A percentile compares a stretch with the other conserved stretches of the same genome.
Conservation (phyloP, 2,797 vertebrate species). For the Gastrophryne carolinensis region DNA sequence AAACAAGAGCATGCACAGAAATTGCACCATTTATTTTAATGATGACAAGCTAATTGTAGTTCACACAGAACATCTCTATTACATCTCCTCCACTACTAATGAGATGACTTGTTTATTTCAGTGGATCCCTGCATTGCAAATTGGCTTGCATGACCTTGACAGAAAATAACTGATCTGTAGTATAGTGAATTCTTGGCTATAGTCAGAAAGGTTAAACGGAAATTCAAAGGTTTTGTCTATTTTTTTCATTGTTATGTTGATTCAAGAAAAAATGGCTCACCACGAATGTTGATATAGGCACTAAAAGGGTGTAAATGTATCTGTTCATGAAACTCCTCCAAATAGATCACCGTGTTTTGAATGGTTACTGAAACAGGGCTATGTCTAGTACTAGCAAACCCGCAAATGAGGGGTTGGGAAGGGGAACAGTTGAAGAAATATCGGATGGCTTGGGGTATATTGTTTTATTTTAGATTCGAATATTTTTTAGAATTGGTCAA, state of each 20-base stretch:
- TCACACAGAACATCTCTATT: slow-evolving; percentile 48
- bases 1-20: slow-evolving; percentile 55
- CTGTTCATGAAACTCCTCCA: no score
- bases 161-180: slow-evolving; percentile 38
- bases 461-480: no score
- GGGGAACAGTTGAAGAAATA: no score
- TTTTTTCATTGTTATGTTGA: slow-evolving; percentile 18
- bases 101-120: slow-evolving; percentile 51
- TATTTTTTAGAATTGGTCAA: no score
- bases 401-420: no score
- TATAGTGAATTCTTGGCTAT: slow-evolving; percentile 50
- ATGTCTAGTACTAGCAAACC: no score
- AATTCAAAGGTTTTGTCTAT: not conserved
- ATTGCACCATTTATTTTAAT: slow-evolving; percentile 52
- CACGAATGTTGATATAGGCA: no score
- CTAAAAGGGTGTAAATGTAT: no score
- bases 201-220: slow-evolving; percentile 48
- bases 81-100: slow-evolving; percentile 47
- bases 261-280: slow-evolving; percentile 54
- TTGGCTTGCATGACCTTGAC: slow-evolving; percentile 47
- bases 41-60: slow-evolving; percentile 50
- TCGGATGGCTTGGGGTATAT: no score
- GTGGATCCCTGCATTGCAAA: slow-evolving; percentile 49
- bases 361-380: no score
- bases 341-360: no score